Evolutionary conservation across 2,797 vertebrate genomes (phyloP).

Genomic region (Diplodus puntazzo): DNA sequence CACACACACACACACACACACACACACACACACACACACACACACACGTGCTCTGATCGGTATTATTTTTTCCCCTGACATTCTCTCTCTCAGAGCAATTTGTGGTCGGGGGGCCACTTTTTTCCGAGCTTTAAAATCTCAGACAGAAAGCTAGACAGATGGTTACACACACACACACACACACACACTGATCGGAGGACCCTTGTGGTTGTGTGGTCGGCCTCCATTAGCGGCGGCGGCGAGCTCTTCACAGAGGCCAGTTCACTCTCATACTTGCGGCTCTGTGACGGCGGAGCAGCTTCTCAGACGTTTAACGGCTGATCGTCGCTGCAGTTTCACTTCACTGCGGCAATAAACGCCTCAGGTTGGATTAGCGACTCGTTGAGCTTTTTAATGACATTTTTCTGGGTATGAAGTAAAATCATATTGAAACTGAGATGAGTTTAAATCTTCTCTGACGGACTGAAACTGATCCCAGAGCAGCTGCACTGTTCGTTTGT

Average conservation of each 20-base stretch:
- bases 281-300: conserved; percentile 3
- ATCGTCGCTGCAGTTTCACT: conserved; percentile 46
- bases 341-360: conserved; percentile 69
- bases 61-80: conserved; percentile 61
- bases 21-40: conserved; percentile 5
- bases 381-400: neutral
- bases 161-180: conserved; percentile 17
- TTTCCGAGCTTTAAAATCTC: conserved; percentile 77
- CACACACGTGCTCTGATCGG: conserved; percentile 28
- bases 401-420: conserved; percentile 8
- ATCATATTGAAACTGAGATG: conserved; percentile 15
- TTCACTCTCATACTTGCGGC: neutral
- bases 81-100: conserved; percentile 79
- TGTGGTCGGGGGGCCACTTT: conserved; percentile 87
- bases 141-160: conserved; percentile 40
- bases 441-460: neutral
- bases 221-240: conserved; percentile 83
- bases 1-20: conserved; percentile 9
- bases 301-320: conserved; percentile 58
- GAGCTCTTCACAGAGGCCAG: conserved; percentile 37
- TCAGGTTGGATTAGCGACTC: neutral
- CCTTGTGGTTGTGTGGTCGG: conserved; percentile 87
- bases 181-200: conserved; percentile 44
- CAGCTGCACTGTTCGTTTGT: no score
- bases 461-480: no score